phyloP scores from a whole-genome alignment of 2,113 vertebrate genomes.

The Muscicapa adusta region DNA sequence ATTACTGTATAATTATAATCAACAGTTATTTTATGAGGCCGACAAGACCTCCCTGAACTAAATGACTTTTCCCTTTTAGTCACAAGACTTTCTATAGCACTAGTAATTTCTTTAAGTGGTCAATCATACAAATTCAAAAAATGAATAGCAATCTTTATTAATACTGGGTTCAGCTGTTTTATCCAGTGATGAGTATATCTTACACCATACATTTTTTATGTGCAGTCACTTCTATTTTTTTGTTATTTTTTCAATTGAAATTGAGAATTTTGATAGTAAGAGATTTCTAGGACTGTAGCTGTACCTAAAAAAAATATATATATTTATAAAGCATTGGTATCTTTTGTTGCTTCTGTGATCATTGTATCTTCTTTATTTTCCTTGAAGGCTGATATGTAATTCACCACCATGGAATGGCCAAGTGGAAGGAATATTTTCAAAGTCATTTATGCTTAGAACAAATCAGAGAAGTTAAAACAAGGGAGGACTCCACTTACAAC shows the following conservation, averaged over 20 bases:
- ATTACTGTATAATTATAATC: slow-evolving; percentile 62
- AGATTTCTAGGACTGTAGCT: not conserved
- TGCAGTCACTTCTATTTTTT: slow-evolving; percentile 9
- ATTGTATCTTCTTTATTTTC: not conserved
- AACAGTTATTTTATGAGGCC: slow-evolving; percentile 47
- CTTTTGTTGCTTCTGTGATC: not conserved
- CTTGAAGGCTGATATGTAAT: not conserved
- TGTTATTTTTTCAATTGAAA: not conserved
- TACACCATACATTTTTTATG: not conserved
- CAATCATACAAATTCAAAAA: slow-evolving; percentile 51
- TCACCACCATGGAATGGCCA: not conserved
- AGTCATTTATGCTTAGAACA: not conserved
- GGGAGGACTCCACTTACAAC: not conserved
- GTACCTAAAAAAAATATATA: not conserved
- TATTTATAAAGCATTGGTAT: not conserved
- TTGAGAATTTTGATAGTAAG: not conserved
- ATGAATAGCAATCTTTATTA: slow-evolving; percentile 33
- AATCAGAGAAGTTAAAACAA: not conserved
- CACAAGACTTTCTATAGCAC: slow-evolving; percentile 11
- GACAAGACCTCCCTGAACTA: slow-evolving; percentile 46
- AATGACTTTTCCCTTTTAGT: slow-evolving; percentile 44
- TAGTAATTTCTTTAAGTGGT: slow-evolving; percentile 38
- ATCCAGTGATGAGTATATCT: not conserved
- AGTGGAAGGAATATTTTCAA: not conserved
- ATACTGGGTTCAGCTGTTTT: not conserved